Conservation (phyloP, 2,797 vertebrate species). For the Neopelma chrysocephalum region DNA sequence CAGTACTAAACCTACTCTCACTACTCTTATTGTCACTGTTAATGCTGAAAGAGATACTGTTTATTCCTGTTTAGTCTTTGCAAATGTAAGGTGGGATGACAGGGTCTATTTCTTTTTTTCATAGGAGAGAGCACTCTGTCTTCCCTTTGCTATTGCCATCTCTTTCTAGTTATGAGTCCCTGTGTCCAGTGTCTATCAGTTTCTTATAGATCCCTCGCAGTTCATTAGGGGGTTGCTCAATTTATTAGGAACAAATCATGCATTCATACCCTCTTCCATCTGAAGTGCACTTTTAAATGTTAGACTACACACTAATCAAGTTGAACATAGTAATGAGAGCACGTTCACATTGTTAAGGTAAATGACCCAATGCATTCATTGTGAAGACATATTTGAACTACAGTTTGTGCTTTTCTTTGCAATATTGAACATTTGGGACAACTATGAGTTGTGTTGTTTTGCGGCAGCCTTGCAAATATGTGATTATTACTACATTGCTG, state of each 20-base stretch:
- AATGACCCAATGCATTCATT: constrained; percentile 79
- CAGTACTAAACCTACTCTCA: not conserved
- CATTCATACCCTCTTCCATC: constrained; percentile 78
- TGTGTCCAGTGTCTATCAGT: constrained; percentile 50
- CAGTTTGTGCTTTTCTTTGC: constrained; percentile 72
- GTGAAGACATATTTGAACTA: constrained; percentile 75
- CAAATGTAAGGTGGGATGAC: not conserved
- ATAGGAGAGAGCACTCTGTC: not conserved
- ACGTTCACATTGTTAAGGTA: constrained; percentile 80
- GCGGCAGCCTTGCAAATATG: constrained; percentile 18
- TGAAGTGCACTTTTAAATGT: constrained; percentile 81
- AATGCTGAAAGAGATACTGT: not conserved
- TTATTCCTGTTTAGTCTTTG: not conserved
- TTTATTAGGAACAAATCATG: constrained; percentile 82
- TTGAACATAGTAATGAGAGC: constrained; percentile 79
- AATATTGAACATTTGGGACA: constrained; percentile 66
- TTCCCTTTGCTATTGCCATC: not conserved
- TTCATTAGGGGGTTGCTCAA: constrained; percentile 76
- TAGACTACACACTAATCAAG: constrained; percentile 81
- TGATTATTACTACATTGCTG: not conserved
- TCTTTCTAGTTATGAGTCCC: constrained; percentile 48
- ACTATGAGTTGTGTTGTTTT: constrained; percentile 48
- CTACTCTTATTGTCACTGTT: not conserved
- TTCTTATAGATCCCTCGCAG: constrained; percentile 67
- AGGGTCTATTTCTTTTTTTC: not conserved